Conservation (phyloP, 2,113 vertebrate genomes). For the Miniopterus natalensis region DNA sequence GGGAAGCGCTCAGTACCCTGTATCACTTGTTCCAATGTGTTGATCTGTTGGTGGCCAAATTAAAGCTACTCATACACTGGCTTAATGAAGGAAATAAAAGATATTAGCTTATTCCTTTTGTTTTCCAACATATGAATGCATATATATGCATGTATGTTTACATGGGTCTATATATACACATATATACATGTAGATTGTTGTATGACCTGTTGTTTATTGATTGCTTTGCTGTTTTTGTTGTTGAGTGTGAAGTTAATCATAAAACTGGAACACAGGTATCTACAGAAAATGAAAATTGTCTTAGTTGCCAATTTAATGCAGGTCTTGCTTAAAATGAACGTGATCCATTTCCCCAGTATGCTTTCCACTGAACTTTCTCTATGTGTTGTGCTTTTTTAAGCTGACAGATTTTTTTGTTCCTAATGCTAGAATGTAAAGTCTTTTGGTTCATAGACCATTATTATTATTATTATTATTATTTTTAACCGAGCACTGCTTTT, state of each 20-base stretch:
- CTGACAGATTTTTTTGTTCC: conserved; percentile 80
- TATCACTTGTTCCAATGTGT: conserved; percentile 84
- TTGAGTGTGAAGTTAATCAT: conserved; percentile 78
- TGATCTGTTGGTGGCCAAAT: conserved; percentile 82
- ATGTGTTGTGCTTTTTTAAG: conserved; percentile 90
- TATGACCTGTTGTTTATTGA: conserved; percentile 73
- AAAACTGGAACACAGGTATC: conserved; percentile 79
- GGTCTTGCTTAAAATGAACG: conserved; percentile 80
- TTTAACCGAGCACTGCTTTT: conserved; percentile 84
- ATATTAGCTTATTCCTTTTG: conserved; percentile 91
- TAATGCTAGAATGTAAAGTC: conserved; percentile 84
- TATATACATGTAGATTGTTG: conserved; percentile 85
- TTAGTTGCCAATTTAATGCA: conserved; percentile 79
- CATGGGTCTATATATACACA: conserved; percentile 79
- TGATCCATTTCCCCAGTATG: conserved; percentile 72
- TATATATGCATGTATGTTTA: conserved; percentile 81
- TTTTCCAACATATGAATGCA: conserved; percentile 83
- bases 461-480: background rate
- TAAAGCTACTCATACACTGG: conserved; percentile 85
- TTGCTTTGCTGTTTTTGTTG: conserved; percentile 48
- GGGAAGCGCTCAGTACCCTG: conserved; percentile 91
- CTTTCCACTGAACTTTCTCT: conserved; percentile 77
- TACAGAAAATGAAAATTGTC: conserved; percentile 75
- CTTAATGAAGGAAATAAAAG: conserved; percentile 88
- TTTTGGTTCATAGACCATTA: conserved; percentile 81